These are phyloP conservation scores for Philaenus spumarius DNA, from an alignment of 1,140 invertebrate genomes.

Conservation along the genomic window DNA sequence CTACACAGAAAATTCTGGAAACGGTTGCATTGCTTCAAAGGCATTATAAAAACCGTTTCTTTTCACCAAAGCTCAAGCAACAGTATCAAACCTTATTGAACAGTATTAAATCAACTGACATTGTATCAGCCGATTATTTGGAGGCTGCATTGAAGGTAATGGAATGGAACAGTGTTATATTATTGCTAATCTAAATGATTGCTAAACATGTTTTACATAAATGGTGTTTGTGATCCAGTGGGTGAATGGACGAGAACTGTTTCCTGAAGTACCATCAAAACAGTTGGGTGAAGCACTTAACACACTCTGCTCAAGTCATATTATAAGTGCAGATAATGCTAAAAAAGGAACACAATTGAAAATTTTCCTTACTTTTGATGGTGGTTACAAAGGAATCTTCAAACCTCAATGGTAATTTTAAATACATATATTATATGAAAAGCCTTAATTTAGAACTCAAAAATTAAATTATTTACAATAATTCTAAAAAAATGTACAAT, in stretches of 20 bases:
- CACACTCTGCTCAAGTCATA: slow-evolving; percentile 58
- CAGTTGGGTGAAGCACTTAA: slow-evolving; percentile 63
- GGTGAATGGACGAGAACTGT: slow-evolving; percentile 57
- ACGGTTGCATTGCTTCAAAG: neutral
- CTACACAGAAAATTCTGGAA: slow-evolving; percentile 8
- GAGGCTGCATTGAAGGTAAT: slow-evolving; percentile 1
- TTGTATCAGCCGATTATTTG: neutral
- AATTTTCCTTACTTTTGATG: slow-evolving; percentile 66
- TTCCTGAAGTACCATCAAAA: slow-evolving; percentile 50
- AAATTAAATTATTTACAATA: too few relatives aligned
- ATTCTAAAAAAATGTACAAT: too few relatives aligned
- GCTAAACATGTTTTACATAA: too few relatives aligned
- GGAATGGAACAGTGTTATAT: too few relatives aligned
- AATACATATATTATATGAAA: too few relatives aligned
- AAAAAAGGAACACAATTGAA: slow-evolving; percentile 86
- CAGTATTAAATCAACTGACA: neutral
- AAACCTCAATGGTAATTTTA: slow-evolving; percentile 72
- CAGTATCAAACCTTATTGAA: neutral
- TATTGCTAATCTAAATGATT: too few relatives aligned
- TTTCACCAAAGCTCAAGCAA: neutral
- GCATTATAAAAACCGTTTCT: neutral
- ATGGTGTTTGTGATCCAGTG: slow-evolving; percentile 47
- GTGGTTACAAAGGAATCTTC: slow-evolving; percentile 73
- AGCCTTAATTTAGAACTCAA: too few relatives aligned
- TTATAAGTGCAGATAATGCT: slow-evolving; percentile 67